Evolutionary conservation across 2,113 vertebrate species (phyloP), one percentile per base, ranked within the genome.

Genomic region (Motacilla alba): DNA sequence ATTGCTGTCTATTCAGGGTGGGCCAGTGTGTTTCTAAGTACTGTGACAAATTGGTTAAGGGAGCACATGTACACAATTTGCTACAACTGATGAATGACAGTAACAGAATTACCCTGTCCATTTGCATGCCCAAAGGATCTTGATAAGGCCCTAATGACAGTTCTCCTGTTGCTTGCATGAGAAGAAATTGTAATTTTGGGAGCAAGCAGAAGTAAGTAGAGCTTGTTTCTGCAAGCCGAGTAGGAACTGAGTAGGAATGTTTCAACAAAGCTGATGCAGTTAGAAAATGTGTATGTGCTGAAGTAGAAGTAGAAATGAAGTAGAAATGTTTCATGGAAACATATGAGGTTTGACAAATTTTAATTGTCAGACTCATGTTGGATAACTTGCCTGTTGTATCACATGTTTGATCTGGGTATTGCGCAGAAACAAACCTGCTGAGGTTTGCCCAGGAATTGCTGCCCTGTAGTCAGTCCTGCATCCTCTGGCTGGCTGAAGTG

Each of bases 331-430:
- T 85, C 16, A 24, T 39, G 41, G 67, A 82, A 79, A 62, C 30
- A 10, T 33, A 37, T 4, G 30, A 46, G 43, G 28, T 33, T 67
- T 85, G 62, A 64, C 35, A 55, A 43, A 55, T 52, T 82, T 58
- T 11, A 19, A 18, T 50, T 50, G 27, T 33, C 63, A 53, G 24
- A 47, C 17, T 68, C 14, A 10, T 58, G 37, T 26, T 44, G 63
- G 41, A 12, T 50, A 80, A 37, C 41, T 69, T 3, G 4, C 4
- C 58, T 63, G 37, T 37, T 78, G 23, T 43, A 35, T 47, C 18
- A 7, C 23, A 8, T 5, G 5, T 56, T 87, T 7, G 2, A 6
- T n/a, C 30, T 55, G 3, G 1, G 60, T 1, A 2, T n/a, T n/a
- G n/a, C n/a, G n/a, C 16, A 76, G 63, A 41, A 83, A 43, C n/a